Evolutionary conservation across 2,797 vertebrate genomes (phyloP).

Genomic region (Tauraco hartlaubi): DNA sequence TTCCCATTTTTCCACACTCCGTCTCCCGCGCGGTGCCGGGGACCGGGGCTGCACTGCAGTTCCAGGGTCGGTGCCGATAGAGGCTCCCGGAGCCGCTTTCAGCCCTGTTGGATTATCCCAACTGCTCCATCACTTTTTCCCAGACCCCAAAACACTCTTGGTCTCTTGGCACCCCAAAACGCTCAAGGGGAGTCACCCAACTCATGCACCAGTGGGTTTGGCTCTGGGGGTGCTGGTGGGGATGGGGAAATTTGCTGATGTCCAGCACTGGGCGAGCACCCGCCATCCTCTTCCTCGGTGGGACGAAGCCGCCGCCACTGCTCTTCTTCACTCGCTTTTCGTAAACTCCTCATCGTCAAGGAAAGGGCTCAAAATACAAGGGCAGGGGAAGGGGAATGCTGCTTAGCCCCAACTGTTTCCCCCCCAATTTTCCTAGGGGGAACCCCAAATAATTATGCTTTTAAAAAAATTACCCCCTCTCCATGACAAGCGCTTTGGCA

Average conservation of each 20-base stretch:
- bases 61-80: background rate
- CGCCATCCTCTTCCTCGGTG: fast-evolving
- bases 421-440: fast-evolving
- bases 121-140: background rate
- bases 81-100: background rate
- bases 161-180: background rate
- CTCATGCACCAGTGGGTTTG: fast-evolving
- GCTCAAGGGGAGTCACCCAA: background rate
- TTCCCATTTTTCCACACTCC: background rate
- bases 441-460: background rate
- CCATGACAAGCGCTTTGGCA: fast-evolving
- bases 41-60: background rate
- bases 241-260: background rate
- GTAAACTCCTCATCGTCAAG: fast-evolving
- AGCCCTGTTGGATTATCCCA: background rate
- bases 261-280: background rate
- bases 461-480: background rate
- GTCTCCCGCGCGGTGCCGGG: fast-evolving
- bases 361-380: background rate
- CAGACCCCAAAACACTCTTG: too few relatives aligned
- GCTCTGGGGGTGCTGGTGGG: fast-evolving
- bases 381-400: background rate
- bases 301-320: background rate
- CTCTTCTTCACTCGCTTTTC: background rate
- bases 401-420: background rate